A percentile compares a stretch with the other conserved stretches of the same genome.
phyloP scores from a whole-genome alignment of 2,888 invertebrate species.

The Malachius bipustulatus region DNA sequence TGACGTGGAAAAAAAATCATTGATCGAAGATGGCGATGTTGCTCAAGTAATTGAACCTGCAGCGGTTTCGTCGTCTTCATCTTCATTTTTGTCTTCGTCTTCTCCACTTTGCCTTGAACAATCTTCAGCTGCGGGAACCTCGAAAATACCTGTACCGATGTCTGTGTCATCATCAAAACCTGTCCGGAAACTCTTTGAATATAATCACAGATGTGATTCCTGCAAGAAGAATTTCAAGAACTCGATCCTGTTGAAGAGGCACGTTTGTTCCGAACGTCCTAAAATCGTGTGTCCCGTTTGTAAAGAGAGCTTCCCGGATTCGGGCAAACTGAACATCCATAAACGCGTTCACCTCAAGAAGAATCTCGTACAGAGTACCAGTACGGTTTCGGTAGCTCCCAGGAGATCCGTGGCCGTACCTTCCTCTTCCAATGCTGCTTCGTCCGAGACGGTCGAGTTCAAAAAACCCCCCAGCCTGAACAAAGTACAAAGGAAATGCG shows the following conservation, averaged over 20 bases:
- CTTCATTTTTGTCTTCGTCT: not conserved
- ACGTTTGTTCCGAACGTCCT: constrained; percentile 20
- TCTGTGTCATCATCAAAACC: not conserved
- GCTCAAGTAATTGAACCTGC: not conserved
- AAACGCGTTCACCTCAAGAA: constrained; percentile 28
- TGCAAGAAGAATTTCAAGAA: constrained; percentile 31
- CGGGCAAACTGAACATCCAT: constrained; percentile 24
- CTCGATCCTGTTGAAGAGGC: constrained; percentile 26
- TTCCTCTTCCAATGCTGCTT: too few relatives aligned
- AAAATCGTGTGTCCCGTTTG: constrained; percentile 26
- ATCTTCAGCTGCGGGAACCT: not conserved
- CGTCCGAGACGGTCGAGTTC: too few relatives aligned
- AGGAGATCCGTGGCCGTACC: constrained; percentile 17
- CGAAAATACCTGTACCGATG: not conserved
- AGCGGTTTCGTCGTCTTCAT: not conserved
- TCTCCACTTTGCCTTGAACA: not conserved
- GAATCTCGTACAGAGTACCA: constrained; percentile 26
- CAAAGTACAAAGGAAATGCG: constrained; percentile 23
- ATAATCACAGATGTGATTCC: constrained; percentile 28
- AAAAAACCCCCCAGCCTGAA: constrained; percentile 12
- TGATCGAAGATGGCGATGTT: not conserved
- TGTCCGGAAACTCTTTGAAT: constrained; percentile 16
- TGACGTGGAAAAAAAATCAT: not conserved
- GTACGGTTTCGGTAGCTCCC: constrained; percentile 24
- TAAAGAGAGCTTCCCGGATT: constrained; percentile 25